Evolutionary conservation across 64 coral and sea anemone genomes (phyloP), one percentile per base, ranked within the genome.

Genomic region (Dendrophyllia cribrosa): DNA sequence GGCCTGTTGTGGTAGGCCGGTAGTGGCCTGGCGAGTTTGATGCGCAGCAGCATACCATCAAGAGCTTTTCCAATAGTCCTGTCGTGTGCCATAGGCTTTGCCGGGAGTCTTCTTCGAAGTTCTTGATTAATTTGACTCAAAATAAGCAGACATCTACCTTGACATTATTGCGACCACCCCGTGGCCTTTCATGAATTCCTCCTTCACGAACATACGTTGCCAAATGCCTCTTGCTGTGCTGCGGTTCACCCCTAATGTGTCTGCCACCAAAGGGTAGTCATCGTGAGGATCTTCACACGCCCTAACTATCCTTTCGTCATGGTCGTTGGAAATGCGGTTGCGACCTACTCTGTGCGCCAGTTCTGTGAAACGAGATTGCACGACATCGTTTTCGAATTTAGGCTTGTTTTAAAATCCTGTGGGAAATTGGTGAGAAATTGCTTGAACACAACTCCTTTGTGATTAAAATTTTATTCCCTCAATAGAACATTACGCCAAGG

Each of bases 251-350:
- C 59, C 56, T 22, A 89, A 24, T 8, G 86, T 84, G 51, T 94
- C 70, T 22, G 78, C 68, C 12, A 83, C 86, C 69, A 84, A 74
- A 21, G 75, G 20, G 58, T 89, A 83, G 80, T 89, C 92, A 61
- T 83, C 86, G 69, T 63, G 62, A n/a, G 47, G 74, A 20, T 94
- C 86, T 82, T 83, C 86, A 73, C 89, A 94, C 23, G 86, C 86
- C 49, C 78, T 74, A 44, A 89, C 63, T 20, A 77, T 65, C 46
- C 69, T 81, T 66, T 83, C 86, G 60, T 76, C 43, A 65, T 89
- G 66, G 23, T 94, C 86, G 20, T 89, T 43, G 5, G 83, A 55
- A 81, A 94, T 88, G 43, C 78, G 56, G 64, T 94, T 82, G 83
- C 55, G 72, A 49, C 61, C 4, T 17, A 48, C 43, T 82, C 58